Evolutionary conservation across 2,113 vertebrate species (phyloP), one percentile per base, ranked within the genome.

Genomic region (Brienomyrus brachyistius): DNA sequence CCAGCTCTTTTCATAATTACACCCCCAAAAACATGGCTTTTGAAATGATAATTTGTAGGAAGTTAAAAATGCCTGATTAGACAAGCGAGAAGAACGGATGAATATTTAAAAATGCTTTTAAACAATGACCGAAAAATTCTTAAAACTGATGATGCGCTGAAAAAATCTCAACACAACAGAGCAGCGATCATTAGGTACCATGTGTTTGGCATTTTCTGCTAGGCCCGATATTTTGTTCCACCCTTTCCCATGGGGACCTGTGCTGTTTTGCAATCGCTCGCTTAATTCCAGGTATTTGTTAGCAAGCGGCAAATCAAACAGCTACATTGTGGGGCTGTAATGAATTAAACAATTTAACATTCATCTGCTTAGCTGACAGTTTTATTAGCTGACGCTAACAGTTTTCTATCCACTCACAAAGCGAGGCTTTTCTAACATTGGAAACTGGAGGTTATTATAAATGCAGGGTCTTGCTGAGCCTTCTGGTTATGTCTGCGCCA

Each of bases 311-410:
- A 43, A 80, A 80, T 80, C 35, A 80, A 80, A 43, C 74, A 43
- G 31, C 74, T 80, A 80, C 74, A 80, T 80, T 80, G 17, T 21
- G 74, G 43, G 31, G 74, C 74, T 2, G 74, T 80, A 80, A 80
- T 80, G 74, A 80, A 80, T 80, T 80, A 80, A 80, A 80, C 31
- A 80, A 80, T 80, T 80, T 80, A 80, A 80, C 74, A 80, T 80
- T 43, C 31, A 80, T 17, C 6, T 43, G 74, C 74, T 80, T 80
- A 35, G 74, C 35, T 80, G 74, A 43, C 74, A 80, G 35, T 80
- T 80, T 80, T 80, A 80, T 80, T 80, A 80, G 74, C 74, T 80
- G 74, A 80, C 74, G 35, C 35, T 80, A 43, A 80, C 74, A 80
- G 74, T 80, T 80, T 80, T 80, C 4, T 80, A 40, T 80, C 74